Percentiles rank a stretch among this genome's conserved stretches.
Conservation (phyloP, 2,888 invertebrate species). For the Lochmaea capreae region DNA sequence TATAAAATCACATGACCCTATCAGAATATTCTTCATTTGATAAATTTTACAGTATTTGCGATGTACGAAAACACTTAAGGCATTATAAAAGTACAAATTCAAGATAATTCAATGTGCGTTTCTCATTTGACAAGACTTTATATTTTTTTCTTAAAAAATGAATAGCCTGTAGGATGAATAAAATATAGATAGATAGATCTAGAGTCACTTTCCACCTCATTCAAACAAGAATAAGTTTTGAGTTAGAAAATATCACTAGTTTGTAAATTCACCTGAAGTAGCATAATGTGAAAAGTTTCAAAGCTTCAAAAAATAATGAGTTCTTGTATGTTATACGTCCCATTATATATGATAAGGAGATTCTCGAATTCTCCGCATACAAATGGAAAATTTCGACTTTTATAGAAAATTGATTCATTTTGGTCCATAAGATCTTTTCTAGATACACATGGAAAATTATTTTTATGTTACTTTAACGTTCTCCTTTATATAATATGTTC, state of each 20-base stretch:
- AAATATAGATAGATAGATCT: not conserved
- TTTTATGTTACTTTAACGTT: not conserved
- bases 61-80: too few species aligned
- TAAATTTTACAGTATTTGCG: too few species aligned
- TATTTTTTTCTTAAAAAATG: not conserved
- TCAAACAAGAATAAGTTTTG: not conserved
- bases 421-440: not conserved
- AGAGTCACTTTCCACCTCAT: not conserved
- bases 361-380: slow-evolving; percentile 6
- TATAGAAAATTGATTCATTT: not conserved
- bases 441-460: not conserved
- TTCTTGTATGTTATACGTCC: not conserved
- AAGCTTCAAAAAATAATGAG: not conserved
- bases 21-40: too few species aligned
- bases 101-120: too few species aligned
- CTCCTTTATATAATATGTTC: too few species aligned
- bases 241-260: not conserved
- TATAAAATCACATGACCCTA: too few species aligned
- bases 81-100: too few species aligned
- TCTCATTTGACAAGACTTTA: not conserved
- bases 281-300: slow-evolving; percentile 26
- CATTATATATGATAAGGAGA: not conserved
- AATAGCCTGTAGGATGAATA: not conserved
- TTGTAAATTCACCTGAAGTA: slow-evolving; percentile 12
- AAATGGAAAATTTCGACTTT: slow-evolving; percentile 6